Evolutionary conservation across 2,113 vertebrate species (phyloP).

Genomic region (Buteo buteo): DNA sequence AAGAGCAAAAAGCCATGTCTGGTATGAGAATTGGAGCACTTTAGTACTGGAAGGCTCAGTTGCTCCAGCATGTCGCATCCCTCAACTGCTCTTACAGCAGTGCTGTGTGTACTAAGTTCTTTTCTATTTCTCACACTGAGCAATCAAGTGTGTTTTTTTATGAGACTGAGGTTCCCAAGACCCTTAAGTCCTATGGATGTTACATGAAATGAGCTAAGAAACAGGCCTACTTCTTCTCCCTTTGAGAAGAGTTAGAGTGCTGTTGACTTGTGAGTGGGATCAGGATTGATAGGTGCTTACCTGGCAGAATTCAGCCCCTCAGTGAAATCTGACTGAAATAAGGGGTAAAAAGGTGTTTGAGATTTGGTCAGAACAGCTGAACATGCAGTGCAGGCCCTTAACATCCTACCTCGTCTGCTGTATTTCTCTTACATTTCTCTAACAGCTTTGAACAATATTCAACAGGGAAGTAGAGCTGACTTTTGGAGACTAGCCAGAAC

Average conservation of each 20-base stretch:
- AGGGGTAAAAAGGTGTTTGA: neutral
- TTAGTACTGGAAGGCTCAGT: neutral
- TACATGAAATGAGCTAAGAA: neutral
- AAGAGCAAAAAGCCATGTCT: neutral
- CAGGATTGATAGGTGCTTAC: neutral
- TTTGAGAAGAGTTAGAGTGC: neutral
- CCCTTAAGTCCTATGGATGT: neutral
- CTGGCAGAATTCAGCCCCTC: neutral
- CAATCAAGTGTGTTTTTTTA: neutral
- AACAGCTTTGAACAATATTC: neutral
- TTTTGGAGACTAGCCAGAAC: neutral
- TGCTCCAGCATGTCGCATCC: neutral
- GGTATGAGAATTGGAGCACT: neutral
- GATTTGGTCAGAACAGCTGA: neutral
- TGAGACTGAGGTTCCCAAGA: neutral
- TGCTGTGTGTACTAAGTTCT: neutral
- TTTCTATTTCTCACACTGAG: neutral
- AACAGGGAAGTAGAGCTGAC: neutral
- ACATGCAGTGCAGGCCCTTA: neutral
- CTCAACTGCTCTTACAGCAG: neutral
- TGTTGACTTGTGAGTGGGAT: neutral
- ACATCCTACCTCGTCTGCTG: neutral
- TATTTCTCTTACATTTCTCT: neutral
- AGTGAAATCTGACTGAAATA: neutral
- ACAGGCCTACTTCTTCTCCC: neutral